A percentile compares a stretch with the other conserved stretches of the same genome.
These are phyloP conservation scores for Tiphia femorata DNA, from an alignment of 2,888 invertebrate genomes.

Conservation along the genomic window DNA sequence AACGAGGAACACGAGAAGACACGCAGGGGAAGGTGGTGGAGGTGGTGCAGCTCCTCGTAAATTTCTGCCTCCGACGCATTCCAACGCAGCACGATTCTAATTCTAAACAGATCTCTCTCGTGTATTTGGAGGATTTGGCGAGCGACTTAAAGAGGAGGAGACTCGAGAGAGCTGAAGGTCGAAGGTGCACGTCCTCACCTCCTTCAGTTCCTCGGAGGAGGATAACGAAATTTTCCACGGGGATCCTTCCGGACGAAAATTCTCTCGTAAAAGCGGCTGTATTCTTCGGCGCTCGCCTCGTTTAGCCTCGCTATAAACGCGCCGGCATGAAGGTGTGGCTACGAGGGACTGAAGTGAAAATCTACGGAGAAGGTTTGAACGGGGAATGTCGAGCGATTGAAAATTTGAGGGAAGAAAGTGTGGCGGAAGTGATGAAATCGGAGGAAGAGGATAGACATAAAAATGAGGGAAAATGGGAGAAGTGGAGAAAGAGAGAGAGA, in stretches of 20 bases:
- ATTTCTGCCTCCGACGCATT: constrained; percentile 24
- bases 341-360: too few species aligned
- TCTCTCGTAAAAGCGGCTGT: neutral
- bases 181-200: neutral
- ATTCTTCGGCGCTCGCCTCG: neutral
- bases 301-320: too few species aligned
- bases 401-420: neutral
- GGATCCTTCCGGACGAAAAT: neutral
- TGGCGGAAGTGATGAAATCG: too few species aligned
- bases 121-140: neutral
- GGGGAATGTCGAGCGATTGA: neutral
- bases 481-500: neutral
- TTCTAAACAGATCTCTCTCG: constrained; percentile 11
- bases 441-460: too few species aligned
- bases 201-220: too few species aligned
- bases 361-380: too few species aligned
- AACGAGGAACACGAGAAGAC: too few species aligned
- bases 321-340: too few species aligned
- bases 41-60: constrained; percentile 28
- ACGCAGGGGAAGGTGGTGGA: too few species aligned
- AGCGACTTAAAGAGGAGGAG: neutral
- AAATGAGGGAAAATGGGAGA: neutral
- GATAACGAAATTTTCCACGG: constrained; percentile 9
- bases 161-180: neutral
- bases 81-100: constrained; percentile 11